These are phyloP conservation scores for Prunella fulvescens DNA, from an alignment of 2,113 vertebrate species.

Conservation along the genomic window DNA sequence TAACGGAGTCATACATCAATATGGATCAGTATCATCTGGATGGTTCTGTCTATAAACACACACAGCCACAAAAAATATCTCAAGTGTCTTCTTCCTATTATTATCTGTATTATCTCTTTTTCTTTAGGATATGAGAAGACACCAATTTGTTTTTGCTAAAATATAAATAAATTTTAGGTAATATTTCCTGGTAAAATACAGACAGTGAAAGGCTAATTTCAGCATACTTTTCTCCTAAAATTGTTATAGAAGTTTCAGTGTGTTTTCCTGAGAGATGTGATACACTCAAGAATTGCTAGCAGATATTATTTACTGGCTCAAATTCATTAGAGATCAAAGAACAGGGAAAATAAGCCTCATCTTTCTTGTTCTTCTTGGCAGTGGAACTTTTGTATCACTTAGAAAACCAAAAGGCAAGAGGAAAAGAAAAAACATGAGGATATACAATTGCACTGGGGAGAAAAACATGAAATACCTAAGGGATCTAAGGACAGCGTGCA, in stretches of 20 bases:
- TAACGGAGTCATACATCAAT: neutral
- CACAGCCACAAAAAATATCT: neutral
- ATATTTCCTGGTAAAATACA: neutral
- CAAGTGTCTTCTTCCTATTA: neutral
- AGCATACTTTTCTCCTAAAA: neutral
- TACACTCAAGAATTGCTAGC: conserved; percentile 3
- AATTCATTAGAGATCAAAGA: conserved; percentile 42
- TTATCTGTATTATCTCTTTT: neutral
- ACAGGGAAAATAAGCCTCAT: neutral
- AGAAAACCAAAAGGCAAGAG: neutral
- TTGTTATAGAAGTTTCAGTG: neutral
- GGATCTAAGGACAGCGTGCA: neutral
- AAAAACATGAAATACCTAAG: neutral
- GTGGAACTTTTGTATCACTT: neutral
- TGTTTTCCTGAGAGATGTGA: conserved; percentile 17
- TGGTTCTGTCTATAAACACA: neutral
- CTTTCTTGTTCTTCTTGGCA: conserved; percentile 24
- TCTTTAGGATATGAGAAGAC: neutral
- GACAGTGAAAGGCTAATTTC: neutral
- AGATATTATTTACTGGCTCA: conserved; percentile 4
- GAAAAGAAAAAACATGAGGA: neutral
- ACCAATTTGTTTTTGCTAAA: neutral
- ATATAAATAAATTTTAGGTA: neutral
- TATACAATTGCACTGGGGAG: neutral
- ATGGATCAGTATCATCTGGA: neutral